Conservation (phyloP, 2,797 vertebrate species). For the Erethizon dorsatum region DNA sequence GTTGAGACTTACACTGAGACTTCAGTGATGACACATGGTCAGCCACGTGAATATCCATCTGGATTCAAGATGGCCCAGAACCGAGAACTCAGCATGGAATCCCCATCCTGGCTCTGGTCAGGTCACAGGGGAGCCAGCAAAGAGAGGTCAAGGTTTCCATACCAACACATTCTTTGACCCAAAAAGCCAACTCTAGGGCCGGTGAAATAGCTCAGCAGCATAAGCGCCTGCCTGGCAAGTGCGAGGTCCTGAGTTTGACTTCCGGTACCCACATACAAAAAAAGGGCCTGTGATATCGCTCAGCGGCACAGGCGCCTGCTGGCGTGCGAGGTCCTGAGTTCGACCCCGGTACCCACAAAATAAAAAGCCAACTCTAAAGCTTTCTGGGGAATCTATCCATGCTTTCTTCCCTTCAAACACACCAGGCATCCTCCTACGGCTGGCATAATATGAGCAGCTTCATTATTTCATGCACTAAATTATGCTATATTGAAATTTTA, state of each 20-base stretch:
- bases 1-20: not conserved
- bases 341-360: no score
- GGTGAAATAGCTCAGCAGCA: no score
- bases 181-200: not conserved
- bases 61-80: not conserved
- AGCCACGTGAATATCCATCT: not conserved
- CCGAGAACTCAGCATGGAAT: not conserved
- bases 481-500: slow-evolving; percentile 75
- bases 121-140: not conserved
- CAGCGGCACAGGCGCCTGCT: no score
- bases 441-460: not conserved
- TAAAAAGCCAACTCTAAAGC: not conserved
- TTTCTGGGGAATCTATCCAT: not conserved
- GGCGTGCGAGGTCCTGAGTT: no score
- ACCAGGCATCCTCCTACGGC: not conserved
- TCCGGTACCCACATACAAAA: no score
- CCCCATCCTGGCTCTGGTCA: not conserved
- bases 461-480: slow-evolving; percentile 75
- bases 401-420: not conserved
- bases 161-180: not conserved
- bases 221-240: no score
- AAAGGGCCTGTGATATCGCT: no score
- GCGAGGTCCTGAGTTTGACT: no score
- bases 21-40: not conserved
- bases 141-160: not conserved